Evolutionary conservation across 2,113 vertebrate genomes (phyloP).

Genomic region (Delphinapterus leucas): DNA sequence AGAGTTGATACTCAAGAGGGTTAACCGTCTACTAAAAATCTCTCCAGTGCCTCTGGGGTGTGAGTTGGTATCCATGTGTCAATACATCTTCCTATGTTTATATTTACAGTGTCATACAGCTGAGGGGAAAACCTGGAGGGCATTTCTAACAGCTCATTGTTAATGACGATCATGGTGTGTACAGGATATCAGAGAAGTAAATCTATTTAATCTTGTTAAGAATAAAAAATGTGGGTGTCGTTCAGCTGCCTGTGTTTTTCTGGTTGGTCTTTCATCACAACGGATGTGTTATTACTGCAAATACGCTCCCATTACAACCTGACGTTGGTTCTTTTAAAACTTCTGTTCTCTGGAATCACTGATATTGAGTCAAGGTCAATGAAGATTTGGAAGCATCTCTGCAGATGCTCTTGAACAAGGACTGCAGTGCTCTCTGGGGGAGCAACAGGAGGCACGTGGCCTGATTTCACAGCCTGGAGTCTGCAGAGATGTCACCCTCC

Average conservation of each 20-base stretch:
- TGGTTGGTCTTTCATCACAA: background rate
- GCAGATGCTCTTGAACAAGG: background rate
- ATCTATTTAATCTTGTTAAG: background rate
- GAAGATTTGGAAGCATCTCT: background rate
- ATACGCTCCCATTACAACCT: background rate
- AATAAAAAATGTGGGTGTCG: background rate
- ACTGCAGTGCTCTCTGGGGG: background rate
- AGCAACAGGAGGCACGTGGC: no score
- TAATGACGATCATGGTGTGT: background rate
- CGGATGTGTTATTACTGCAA: slow-evolving; percentile 54
- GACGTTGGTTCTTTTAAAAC: background rate
- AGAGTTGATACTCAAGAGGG: background rate
- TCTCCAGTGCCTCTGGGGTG: background rate
- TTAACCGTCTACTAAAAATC: background rate
- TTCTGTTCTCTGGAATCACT: background rate
- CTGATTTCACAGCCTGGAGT: background rate
- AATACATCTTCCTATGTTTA: background rate
- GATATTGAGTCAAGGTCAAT: slow-evolving; percentile 39
- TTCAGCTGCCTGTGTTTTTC: slow-evolving; percentile 30
- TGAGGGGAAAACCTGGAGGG: background rate
- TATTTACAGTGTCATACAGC: background rate
- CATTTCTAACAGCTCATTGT: background rate
- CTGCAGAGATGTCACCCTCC: background rate
- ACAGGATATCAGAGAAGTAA: background rate
- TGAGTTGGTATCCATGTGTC: background rate